A percentile compares a stretch with the other conserved stretches of the same genome.
Conservation (phyloP, 2,888 invertebrate genomes). For the Campoletis raptor region DNA sequence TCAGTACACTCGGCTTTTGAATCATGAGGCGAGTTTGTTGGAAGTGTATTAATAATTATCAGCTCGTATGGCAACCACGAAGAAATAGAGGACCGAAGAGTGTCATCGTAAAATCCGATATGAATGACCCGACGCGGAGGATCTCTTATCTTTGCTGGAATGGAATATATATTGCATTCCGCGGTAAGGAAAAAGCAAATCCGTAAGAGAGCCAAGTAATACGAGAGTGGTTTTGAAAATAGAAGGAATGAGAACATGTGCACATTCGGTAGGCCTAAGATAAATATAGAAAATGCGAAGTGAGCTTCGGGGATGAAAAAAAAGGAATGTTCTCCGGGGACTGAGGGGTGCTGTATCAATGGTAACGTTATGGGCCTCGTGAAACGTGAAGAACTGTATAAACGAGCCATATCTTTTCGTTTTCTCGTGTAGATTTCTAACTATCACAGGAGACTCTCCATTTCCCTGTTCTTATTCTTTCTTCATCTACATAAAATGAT, state of each 20-base stretch:
- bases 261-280: conserved; percentile 42
- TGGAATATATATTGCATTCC: conserved; percentile 33
- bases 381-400: conserved; percentile 64
- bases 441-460: conserved; percentile 1
- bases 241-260: conserved; percentile 49
- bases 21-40: conserved; percentile 26
- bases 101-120: conserved; percentile 58
- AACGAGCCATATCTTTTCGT: conserved; percentile 62
- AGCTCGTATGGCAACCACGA: conserved; percentile 8
- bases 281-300: conserved; percentile 42
- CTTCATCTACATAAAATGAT: conserved; percentile 35
- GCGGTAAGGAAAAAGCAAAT: conserved; percentile 1
- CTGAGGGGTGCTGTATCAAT: conserved; percentile 66
- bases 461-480: conserved; percentile 3
- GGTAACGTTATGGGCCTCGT: conserved; percentile 64
- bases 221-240: conserved; percentile 39
- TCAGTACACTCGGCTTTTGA: background rate
- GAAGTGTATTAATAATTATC: conserved; percentile 64
- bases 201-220: conserved; percentile 21
- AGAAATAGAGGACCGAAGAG: conserved; percentile 38
- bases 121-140: conserved; percentile 44
- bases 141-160: conserved; percentile 55
- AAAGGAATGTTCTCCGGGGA: background rate
- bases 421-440: conserved; percentile 30
- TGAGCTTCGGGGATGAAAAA: conserved; percentile 16